Conservation (phyloP, 2,888 invertebrate species). For the Dynastes grantii region DNA sequence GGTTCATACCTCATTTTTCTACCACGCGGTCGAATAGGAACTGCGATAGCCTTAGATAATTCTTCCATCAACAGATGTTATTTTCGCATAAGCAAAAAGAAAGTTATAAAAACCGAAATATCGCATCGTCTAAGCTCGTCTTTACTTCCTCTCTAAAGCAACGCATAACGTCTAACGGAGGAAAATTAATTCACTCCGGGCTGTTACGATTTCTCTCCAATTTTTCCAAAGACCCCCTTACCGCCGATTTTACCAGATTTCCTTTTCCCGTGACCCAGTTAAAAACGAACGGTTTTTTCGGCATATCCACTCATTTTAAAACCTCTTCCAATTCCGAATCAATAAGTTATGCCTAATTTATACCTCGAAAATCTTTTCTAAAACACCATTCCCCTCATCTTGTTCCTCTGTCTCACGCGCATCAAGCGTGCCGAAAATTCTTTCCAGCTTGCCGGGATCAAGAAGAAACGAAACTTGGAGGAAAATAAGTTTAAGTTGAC, state of each 20-base stretch:
- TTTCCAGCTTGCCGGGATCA: neutral
- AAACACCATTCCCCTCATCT: neutral
- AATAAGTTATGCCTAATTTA: conserved; percentile 44
- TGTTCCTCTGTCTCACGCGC: neutral
- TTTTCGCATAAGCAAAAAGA: conserved; percentile 23
- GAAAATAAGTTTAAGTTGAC: conserved; percentile 32
- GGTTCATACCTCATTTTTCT: neutral
- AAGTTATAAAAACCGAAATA: conserved; percentile 27
- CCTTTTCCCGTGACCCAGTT: conserved; percentile 11
- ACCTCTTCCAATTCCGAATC: conserved; percentile 35
- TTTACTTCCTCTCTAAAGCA: conserved; percentile 11
- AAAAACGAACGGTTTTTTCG: conserved; percentile 33
- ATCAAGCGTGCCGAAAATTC: neutral
- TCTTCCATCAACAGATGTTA: conserved; percentile 37
- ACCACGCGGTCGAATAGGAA: neutral
- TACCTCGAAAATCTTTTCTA: conserved; percentile 22
- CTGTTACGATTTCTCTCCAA: neutral
- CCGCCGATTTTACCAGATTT: conserved; percentile 5
- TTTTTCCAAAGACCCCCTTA: neutral
- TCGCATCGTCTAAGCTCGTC: conserved; percentile 26
- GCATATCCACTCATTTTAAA: conserved; percentile 17
- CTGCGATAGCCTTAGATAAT: conserved; percentile 10
- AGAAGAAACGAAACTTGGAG: neutral
- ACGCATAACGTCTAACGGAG: neutral
- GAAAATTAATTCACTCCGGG: conserved; percentile 42